A percentile compares a stretch with the other conserved stretches of the same genome.
phyloP scores from a whole-genome alignment of 2,797 vertebrate genomes.

The Cygnus olor region DNA sequence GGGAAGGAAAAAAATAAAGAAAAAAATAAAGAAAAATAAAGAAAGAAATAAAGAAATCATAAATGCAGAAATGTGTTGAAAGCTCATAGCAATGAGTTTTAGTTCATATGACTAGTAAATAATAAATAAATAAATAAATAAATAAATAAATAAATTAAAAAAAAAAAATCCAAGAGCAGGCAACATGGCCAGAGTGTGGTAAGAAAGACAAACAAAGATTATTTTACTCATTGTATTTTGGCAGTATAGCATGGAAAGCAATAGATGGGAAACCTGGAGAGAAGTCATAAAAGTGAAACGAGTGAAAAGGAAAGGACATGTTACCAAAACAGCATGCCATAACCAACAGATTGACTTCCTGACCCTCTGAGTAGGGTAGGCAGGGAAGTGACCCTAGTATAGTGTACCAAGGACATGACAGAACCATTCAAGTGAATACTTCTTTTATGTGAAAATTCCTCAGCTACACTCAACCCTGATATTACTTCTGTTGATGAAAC shows the following conservation, averaged over 20 bases:
- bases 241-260: background rate
- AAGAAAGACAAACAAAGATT: background rate
- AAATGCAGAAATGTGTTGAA: background rate
- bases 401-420: background rate
- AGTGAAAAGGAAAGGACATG: background rate
- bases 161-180: background rate
- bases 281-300: background rate
- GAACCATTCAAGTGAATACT: background rate
- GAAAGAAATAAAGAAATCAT: background rate
- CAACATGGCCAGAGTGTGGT: background rate
- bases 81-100: background rate
- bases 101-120: background rate
- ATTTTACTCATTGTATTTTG: background rate
- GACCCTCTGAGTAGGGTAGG: background rate
- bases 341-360: background rate
- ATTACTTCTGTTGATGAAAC: background rate
- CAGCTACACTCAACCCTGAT: background rate
- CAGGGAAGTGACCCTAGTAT: background rate
- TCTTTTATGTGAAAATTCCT: background rate
- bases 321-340: background rate
- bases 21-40: background rate
- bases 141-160: no score
- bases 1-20: no score
- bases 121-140: no score
- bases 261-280: background rate